Evolutionary conservation across 2,113 vertebrate genomes (phyloP).

Genomic region (Zonotrichia leucophrys): DNA sequence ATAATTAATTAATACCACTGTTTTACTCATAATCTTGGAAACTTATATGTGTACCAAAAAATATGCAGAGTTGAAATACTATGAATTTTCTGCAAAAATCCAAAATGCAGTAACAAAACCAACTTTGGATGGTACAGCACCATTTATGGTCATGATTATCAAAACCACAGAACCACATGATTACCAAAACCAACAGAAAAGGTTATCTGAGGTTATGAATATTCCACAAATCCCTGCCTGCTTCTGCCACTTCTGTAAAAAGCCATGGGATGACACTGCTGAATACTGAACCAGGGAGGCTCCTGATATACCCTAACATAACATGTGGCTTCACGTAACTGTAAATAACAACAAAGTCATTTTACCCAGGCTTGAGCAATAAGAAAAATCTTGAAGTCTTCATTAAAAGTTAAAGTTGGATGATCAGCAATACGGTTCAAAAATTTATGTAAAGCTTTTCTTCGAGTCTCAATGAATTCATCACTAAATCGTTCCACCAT

Average conservation of each 20-base stretch:
- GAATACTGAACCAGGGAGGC: not conserved
- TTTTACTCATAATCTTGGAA: not conserved
- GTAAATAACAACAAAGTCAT: constrained; percentile 3
- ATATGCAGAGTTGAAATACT: not conserved
- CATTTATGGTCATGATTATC: not conserved
- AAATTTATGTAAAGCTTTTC: constrained; percentile 90
- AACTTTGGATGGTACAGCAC: not conserved
- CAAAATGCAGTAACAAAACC: not conserved
- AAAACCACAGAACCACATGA: not conserved
- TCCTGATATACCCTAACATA: not conserved
- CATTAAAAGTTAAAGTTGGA: constrained; percentile 89
- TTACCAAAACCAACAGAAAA: not conserved
- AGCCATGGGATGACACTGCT: not conserved
- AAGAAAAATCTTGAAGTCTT: constrained; percentile 92
- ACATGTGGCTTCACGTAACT: not conserved
- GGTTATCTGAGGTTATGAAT: not conserved
- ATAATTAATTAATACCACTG: not conserved
- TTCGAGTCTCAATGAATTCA: constrained; percentile 93
- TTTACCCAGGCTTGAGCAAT: constrained; percentile 86
- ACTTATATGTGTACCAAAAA: not conserved
- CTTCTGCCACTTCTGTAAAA: not conserved
- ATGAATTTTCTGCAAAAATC: not conserved
- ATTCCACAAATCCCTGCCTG: not conserved
- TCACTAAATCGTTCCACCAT: constrained; percentile 96
- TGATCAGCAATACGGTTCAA: constrained; percentile 90